Base-by-base conservation (phyloP, 2,113 vertebrate genomes). In the Megaceryle torquata region DNA sequence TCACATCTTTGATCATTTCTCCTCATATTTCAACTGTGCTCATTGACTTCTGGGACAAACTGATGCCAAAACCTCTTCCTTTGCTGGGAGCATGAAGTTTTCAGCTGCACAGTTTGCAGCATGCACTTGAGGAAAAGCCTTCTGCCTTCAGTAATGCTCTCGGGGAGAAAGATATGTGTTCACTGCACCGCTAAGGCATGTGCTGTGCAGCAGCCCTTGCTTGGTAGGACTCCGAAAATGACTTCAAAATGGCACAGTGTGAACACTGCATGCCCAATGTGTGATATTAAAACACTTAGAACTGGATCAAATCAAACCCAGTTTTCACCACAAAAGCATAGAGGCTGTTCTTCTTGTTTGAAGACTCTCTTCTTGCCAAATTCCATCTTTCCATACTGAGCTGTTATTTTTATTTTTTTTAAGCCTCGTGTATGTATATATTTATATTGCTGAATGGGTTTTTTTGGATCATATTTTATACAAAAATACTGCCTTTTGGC, bases 401-500 rank as follows among this genome's bases (percentile, higher is more conserved):
- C 54, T 79, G 78, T 82, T 89, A 87, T 25, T 51, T 51, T 25
- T 51, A 24, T 25, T 51, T 50, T 50, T 50, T 50, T 24, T 25
- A 69, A 74, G 17, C 19, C 46, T 77, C 65, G 83, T 92, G 50
- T 94, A 68, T 94, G 75, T 96, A 95, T 95, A 67, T 95, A 95
- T 96, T 95, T 95, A 95, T 96, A 75, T 89, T 92, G 78, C 84
- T 88, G 67, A 95, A 82, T 88, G 65, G 10, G 46, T 44, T 35
- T 92, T 96, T 95, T 96, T 95, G 89, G 65, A 95, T 96, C 93
- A 77, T 44, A 85, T 96, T 93, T 96, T 91, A 85, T 91, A 96
- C 54, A 95, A 96, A 97, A 96, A 97, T 95, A 95, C 44, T 95
- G 89, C 75, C 87, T 96, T 91, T 86, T 97, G 91, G 93, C 96